Base-by-base conservation (phyloP, 2,113 vertebrate genomes). In the Eonycteris spelaea region DNA sequence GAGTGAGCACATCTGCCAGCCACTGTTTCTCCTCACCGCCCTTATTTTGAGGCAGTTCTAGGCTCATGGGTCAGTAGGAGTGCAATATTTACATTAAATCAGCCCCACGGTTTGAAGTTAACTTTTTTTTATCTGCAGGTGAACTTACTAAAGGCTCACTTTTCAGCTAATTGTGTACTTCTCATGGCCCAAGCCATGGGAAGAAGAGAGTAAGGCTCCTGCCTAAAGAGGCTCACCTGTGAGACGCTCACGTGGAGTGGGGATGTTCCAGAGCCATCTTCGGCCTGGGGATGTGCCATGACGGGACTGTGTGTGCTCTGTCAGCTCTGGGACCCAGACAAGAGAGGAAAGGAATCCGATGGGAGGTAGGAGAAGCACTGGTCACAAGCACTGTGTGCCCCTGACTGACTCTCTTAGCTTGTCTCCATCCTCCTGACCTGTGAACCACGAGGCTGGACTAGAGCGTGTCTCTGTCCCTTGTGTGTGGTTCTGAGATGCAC, bases 61-160 rank as follows among this genome's bases (percentile, higher is more conserved):
- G 63, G 33, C 74, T 74, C 13, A 0, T 45, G 59, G 40, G 35
- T 43, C n/a, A 63, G 61, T 30, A 8, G 68, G 19, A 21, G 10
- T 59, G 26, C 26, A 11, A 28, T 10, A 4, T 74, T 85, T 68
- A 38, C 40, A 14, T 86, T 22, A 73, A 83, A 48, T 33, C 55
- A 45, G 38, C 2, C 26, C 14, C 7, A 35, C 48, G 10, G 38
- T 51, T 90, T 80, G 55, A 40, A 78, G 48, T 24, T 40, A 38
- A 26, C 57, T 82, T 84, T 35, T 86, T 87, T 90, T 91, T 24
- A 74, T 74, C 21, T 57, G 8, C 15, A 48, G 33, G 16, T 82
- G 77, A 40, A 55, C 68, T 95, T 78, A 28, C 92, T 63, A 24
- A 7, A 70, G 38, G 22, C 43, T 70, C 61, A 7, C 45, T 70